Evolutionary conservation across 1,140 invertebrate genomes (phyloP).

Genomic region (Eumeta japonica): DNA sequence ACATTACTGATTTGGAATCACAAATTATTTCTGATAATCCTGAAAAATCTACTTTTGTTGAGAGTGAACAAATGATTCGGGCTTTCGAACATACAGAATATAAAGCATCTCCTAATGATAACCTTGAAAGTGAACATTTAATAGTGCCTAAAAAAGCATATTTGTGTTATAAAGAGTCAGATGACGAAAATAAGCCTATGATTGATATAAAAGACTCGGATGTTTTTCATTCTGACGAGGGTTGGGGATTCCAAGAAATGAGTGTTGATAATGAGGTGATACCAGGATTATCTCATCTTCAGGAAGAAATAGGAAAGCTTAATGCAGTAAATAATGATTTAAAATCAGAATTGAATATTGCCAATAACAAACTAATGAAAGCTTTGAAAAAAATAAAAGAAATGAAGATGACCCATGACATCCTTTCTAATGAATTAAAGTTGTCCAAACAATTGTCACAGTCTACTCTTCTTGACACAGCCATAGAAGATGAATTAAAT

Average conservation of each 20-base stretch:
- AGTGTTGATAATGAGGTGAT: too few relatives aligned
- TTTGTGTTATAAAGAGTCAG: constrained; percentile 39
- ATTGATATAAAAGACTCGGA: constrained; percentile 21
- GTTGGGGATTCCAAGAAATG: constrained; percentile 39
- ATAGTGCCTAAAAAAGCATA: constrained; percentile 59
- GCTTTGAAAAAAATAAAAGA: constrained; percentile 76
- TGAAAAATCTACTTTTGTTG: constrained; percentile 7
- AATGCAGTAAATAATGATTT: constrained; percentile 37
- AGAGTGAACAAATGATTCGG: constrained; percentile 9
- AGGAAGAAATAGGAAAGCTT: constrained; percentile 30
- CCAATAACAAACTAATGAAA: constrained; percentile 67
- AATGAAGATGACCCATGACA: constrained; percentile 66
- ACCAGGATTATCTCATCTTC: constrained; percentile 32
- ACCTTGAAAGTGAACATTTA: constrained; percentile 27
- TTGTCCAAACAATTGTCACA: constrained; percentile 54
- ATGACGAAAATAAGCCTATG: constrained; percentile 13
- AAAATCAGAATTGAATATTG: constrained; percentile 60
- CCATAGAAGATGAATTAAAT: constrained; percentile 75
- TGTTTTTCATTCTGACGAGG: constrained; percentile 50
- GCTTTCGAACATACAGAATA: too few relatives aligned
- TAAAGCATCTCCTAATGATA: constrained; percentile 15
- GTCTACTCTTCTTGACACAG: constrained; percentile 67
- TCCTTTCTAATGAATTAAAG: constrained; percentile 59
- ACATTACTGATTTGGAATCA: constrained; percentile 32
- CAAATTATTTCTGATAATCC: constrained; percentile 35